These are phyloP conservation scores for Parnassius mnemosyne DNA, from an alignment of 2,888 invertebrate species.

Conservation along the genomic window DNA sequence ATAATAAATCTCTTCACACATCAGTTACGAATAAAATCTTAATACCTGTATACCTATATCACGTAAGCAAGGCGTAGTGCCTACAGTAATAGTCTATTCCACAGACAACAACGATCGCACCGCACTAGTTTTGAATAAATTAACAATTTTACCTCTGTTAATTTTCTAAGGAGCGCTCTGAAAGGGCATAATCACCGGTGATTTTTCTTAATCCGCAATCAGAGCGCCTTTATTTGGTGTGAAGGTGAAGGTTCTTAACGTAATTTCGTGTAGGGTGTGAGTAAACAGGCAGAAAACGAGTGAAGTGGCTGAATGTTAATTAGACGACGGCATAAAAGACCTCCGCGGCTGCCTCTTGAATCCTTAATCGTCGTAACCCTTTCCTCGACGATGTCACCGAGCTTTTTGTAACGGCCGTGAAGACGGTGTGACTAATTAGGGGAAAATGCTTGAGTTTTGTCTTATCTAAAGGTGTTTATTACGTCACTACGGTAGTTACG, in stretches of 20 bases:
- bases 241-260: conserved; percentile 43
- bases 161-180: not conserved
- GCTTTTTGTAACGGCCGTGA: conserved; percentile 49
- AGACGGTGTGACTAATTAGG: conserved; percentile 55
- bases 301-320: conserved; percentile 58
- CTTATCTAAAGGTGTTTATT: conserved; percentile 26
- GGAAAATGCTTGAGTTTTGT: conserved; percentile 33
- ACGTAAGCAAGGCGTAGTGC: no score
- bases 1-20: no score
- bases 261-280: conserved; percentile 53
- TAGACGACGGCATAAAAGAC: conserved; percentile 45
- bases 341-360: conserved; percentile 56
- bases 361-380: conserved; percentile 61
- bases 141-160: conserved; percentile 8
- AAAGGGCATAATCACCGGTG: conserved; percentile 33
- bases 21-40: no score
- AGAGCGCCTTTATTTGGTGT: conserved; percentile 35
- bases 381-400: conserved; percentile 43
- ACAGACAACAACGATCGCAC: no score
- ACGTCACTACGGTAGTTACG: conserved; percentile 1
- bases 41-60: no score
- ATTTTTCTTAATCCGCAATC: conserved; percentile 48
- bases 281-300: conserved; percentile 59
- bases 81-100: no score
- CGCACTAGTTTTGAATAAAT: conserved; percentile 7